These are phyloP conservation scores for Heterocephalus glaber DNA, from an alignment of 2,113 vertebrate species.

Conservation along the genomic window DNA sequence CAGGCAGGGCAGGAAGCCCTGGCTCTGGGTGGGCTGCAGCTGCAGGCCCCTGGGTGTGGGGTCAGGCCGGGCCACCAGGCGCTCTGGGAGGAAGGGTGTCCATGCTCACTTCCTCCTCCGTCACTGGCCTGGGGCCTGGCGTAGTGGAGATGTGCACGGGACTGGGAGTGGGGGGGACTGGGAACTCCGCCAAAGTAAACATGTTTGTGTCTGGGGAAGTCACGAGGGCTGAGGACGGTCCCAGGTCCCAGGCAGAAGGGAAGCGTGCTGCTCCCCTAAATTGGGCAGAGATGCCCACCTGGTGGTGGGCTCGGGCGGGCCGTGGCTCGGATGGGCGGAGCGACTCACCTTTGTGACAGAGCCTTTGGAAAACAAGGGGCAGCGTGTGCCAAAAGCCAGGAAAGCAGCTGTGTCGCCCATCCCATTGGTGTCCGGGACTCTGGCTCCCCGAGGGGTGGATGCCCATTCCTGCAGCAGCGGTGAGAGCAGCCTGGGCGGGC, in stretches of 20 bases:
- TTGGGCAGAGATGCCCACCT: no score
- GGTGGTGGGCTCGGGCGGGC: background rate
- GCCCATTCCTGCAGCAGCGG: no score
- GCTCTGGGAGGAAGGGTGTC: no score
- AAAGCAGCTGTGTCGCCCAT: background rate
- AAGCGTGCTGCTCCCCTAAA: background rate
- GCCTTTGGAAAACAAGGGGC: background rate
- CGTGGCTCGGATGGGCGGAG: background rate
- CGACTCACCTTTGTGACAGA: background rate
- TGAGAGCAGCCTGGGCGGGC: background rate
- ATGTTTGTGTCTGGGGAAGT: conserved; percentile 27
- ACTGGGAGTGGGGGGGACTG: conserved; percentile 51
- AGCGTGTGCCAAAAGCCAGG: background rate
- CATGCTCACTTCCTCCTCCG: conserved; percentile 51
- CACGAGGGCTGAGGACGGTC: background rate
- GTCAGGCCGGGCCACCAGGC: no score
- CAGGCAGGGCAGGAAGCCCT: no score
- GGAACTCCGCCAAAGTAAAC: conserved; percentile 12
- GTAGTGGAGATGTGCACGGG: no score
- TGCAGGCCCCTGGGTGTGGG: no score
- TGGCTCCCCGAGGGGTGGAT: no score
- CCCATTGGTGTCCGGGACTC: background rate
- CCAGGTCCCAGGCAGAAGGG: background rate
- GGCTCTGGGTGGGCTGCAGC: no score
- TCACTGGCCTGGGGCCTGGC: no score